Evolutionary conservation across 2,113 vertebrate species (phyloP), one percentile per base, ranked within the genome.

Genomic region (Corythornis cristatus): DNA sequence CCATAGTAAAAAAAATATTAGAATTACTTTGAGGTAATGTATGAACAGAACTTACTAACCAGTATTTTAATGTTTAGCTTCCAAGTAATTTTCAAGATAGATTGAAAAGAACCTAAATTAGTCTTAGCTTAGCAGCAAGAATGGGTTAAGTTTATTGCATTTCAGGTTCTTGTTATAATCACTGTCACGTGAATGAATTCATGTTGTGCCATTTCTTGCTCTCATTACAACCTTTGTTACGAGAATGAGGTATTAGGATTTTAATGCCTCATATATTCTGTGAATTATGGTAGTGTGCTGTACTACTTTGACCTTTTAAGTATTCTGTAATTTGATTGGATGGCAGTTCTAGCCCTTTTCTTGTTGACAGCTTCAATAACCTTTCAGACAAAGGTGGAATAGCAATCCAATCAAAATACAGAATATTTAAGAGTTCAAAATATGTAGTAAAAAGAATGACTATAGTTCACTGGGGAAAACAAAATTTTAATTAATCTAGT

Each of bases 151-250:
- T 97, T 97, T 97, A 96, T 93, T 94, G 94, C 95, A 70, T 95
- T 96, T 93, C 76, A 95, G 73, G 86, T 95, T 95, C 95, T 93
- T 85, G 83, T 92, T 95, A 95, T 84, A 95, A 90, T 95, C 93
- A 9, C 54, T 92, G 81, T 75, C 90, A 93, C 16, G n/a, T 93
- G 87, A 96, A 93, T 56, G 84, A 96, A 95, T 92, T 97, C 79
- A 92, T 95, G 93, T 96, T 97, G 64, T 96, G 94, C 72, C 75
- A 94, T 95, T 96, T 88, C 90, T 95, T 96, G 67, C 90, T 97
- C 88, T 97, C 97, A 97, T 97, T 96, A 96, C 95, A 96, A 97
- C 85, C 95, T 93, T 97, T 96, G 88, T 92, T 94, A 96, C 92
- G 42, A 96, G 94, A 95, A 85, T 96, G 81, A 86, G 79, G 66